Percentiles rank a stretch among this genome's conserved stretches.
These are phyloP conservation scores for Melanerpes formicivorus DNA, from an alignment of 2,113 vertebrate species.

Conservation along the genomic window DNA sequence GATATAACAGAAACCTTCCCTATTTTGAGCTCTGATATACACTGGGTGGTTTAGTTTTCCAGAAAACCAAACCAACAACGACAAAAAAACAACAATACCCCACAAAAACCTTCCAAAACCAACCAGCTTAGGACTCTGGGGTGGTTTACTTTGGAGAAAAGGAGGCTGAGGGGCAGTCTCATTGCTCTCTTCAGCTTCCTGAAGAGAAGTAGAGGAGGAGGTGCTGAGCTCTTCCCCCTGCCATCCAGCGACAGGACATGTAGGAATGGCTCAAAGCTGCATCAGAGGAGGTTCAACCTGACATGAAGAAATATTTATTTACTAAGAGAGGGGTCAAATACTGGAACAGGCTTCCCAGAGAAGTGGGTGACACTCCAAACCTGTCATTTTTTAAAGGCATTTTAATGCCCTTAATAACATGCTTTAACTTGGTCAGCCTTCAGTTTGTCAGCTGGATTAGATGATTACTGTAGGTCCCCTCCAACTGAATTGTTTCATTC, in stretches of 20 bases:
- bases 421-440: not conserved
- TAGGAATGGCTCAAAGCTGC: not conserved
- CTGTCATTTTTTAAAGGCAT: not conserved
- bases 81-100: not conserved
- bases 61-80: not conserved
- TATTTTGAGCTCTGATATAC: not conserved
- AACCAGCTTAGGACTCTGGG: not conserved
- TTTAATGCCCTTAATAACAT: not conserved
- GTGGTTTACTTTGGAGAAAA: not conserved
- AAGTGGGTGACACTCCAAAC: accelerated
- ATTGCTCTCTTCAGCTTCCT: not conserved
- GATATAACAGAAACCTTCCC: not conserved
- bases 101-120: not conserved
- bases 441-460: not conserved
- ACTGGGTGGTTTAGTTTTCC: not conserved
- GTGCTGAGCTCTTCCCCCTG: not conserved
- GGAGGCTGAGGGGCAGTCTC: not conserved
- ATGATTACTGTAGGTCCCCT: accelerated
- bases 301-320: not conserved
- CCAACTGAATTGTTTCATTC: not conserved
- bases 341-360: not conserved
- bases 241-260: accelerated
- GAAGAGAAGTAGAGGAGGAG: not conserved
- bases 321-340: not conserved
- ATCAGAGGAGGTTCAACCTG: not conserved